Evolutionary conservation across 2,113 vertebrate genomes (phyloP).

Genomic region (Orientallactaga bullata): DNA sequence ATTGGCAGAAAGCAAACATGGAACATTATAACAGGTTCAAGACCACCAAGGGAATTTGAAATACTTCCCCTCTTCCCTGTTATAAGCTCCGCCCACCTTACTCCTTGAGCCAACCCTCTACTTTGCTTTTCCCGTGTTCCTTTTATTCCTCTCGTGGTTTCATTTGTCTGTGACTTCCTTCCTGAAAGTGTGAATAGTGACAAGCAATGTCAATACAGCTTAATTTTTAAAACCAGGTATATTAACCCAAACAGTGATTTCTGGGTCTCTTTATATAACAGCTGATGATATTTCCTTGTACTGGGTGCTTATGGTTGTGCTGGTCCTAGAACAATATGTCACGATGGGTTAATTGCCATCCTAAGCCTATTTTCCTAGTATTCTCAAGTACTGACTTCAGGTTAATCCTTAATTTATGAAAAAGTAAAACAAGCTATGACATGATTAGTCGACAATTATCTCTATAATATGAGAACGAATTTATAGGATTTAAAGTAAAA

Average conservation of each 20-base stretch:
- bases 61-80: not conserved
- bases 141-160: not conserved
- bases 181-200: not conserved
- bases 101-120: too few relatives aligned
- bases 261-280: not conserved
- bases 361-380: not conserved
- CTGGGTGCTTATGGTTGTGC: not conserved
- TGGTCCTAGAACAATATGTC: too few relatives aligned
- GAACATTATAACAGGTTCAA: not conserved
- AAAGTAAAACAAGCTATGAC: not conserved
- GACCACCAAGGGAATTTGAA: not conserved
- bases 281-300: not conserved
- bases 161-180: not conserved
- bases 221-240: not conserved
- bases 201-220: not conserved
- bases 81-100: accelerated
- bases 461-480: not conserved
- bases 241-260: too few relatives aligned
- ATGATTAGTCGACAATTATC: not conserved
- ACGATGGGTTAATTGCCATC: not conserved
- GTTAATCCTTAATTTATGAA: not conserved
- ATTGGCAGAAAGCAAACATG: not conserved
- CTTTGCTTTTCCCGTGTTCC: not conserved
- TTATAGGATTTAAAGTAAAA: not conserved
- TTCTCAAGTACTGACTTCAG: not conserved